Percentiles rank a stretch among this genome's conserved stretches.
Evolutionary conservation across 2,888 invertebrate species (phyloP).

Genomic region (Notocelia uddmanniana): DNA sequence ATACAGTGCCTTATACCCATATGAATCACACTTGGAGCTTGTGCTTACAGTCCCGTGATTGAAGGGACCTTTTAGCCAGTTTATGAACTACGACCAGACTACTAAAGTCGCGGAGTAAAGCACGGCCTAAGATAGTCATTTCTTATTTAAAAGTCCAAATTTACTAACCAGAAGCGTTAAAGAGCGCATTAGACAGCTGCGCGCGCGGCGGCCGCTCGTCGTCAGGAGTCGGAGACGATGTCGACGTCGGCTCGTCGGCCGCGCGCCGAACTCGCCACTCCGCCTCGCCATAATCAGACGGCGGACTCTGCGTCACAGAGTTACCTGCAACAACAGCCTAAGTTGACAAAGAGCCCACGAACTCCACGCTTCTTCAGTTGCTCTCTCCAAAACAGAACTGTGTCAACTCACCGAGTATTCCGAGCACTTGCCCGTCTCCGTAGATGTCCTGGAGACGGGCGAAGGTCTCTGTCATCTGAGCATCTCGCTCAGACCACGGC

Average conservation of each 20-base stretch:
- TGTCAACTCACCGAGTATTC: conserved; percentile 79
- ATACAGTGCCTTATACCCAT: neutral
- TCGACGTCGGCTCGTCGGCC: conserved; percentile 54
- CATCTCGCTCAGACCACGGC: conserved; percentile 86
- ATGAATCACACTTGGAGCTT: neutral
- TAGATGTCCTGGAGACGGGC: conserved; percentile 85
- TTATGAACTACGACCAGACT: no score
- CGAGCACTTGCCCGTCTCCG: conserved; percentile 85
- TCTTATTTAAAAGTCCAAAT: no score
- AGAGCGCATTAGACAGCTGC: conserved; percentile 77
- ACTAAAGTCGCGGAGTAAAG: no score
- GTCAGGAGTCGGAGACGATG: conserved; percentile 52
- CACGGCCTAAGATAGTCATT: no score
- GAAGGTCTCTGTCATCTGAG: conserved; percentile 86
- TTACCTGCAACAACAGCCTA: conserved; percentile 65
- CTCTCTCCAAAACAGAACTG: neutral
- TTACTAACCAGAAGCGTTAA: conserved; percentile 82
- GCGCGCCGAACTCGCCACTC: conserved; percentile 72
- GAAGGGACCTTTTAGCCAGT: neutral
- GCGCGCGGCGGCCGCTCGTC: conserved; percentile 66
- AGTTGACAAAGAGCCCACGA: neutral
- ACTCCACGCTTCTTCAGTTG: conserved; percentile 32
- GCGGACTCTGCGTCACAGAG: conserved; percentile 71
- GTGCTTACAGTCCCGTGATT: neutral
- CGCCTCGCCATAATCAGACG: conserved; percentile 62